These are phyloP conservation scores for Lepidostoma basale DNA, from an alignment of 1,140 invertebrate species.

Conservation along the genomic window DNA sequence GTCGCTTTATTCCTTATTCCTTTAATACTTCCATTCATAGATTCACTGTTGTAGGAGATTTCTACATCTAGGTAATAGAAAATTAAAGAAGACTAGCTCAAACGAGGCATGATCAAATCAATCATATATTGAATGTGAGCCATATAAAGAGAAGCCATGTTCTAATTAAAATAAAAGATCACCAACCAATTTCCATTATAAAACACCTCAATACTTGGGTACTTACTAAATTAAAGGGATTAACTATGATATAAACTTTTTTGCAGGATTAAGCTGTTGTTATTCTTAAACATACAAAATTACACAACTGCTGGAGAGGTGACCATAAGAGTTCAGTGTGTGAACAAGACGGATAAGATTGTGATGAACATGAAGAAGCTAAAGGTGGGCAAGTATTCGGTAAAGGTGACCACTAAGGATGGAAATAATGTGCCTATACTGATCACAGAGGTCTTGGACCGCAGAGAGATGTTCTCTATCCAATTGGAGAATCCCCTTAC, in stretches of 20 bases:
- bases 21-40: no score
- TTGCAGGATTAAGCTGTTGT: slow-evolving; percentile 29
- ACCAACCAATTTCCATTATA: not conserved
- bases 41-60: no score
- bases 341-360: slow-evolving; percentile 23
- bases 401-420: not conserved
- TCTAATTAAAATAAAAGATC: not conserved
- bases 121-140: no score
- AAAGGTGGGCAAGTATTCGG: not conserved
- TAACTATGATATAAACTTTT: not conserved
- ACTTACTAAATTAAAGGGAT: not conserved
- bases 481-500: slow-evolving; percentile 3
- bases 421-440: not conserved
- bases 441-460: not conserved
- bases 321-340: slow-evolving; percentile 26
- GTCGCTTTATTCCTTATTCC: no score
- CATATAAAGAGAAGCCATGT: not conserved
- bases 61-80: not conserved
- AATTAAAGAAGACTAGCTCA: not conserved
- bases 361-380: slow-evolving; percentile 34
- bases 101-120: no score
- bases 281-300: slow-evolving; percentile 15
- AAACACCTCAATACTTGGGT: not conserved
- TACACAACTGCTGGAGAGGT: slow-evolving; percentile 23
- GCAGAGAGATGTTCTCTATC: slow-evolving; percentile 16